Evolutionary conservation across 1,140 invertebrate genomes (phyloP).

Genomic region (Drosophila guanche): DNA sequence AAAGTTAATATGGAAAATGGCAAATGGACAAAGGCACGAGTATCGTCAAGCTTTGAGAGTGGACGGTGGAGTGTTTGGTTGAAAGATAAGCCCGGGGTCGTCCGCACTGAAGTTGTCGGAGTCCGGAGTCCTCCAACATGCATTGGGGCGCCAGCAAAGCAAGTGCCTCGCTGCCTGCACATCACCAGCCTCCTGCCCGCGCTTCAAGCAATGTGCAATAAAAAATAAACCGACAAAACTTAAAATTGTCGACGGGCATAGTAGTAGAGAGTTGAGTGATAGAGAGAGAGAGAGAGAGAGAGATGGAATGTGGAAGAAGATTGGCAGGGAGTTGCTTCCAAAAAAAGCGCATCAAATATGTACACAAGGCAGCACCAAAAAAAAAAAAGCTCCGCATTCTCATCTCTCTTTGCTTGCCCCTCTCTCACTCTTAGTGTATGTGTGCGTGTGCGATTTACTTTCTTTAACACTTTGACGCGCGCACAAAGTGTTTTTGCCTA

Average conservation of each 20-base stretch:
- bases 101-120: slow-evolving; percentile 6
- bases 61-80: slow-evolving; percentile 47
- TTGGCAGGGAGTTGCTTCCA: background rate
- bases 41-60: slow-evolving; percentile 57
- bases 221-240: slow-evolving; percentile 51
- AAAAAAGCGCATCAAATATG: slow-evolving; percentile 60
- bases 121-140: slow-evolving; percentile 39
- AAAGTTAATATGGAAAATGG: slow-evolving; percentile 59
- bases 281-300: no score
- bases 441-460: slow-evolving; percentile 40
- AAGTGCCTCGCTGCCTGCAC: slow-evolving; percentile 29
- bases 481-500: slow-evolving; percentile 58
- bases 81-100: slow-evolving; percentile 50
- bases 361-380: slow-evolving; percentile 47
- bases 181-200: no score
- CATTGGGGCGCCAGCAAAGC: slow-evolving; percentile 46
- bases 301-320: background rate
- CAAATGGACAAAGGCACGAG: slow-evolving; percentile 52
- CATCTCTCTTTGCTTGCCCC: slow-evolving; percentile 17
- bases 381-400: slow-evolving; percentile 16
- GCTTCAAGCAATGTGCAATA: no score
- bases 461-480: slow-evolving; percentile 65
- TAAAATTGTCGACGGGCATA: slow-evolving; percentile 49
- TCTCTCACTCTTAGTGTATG: slow-evolving; percentile 1
- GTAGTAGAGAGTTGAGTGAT: background rate